These are phyloP conservation scores for Hemistola chrysoprasaria DNA, from an alignment of 2,888 invertebrate species.

Conservation along the genomic window DNA sequence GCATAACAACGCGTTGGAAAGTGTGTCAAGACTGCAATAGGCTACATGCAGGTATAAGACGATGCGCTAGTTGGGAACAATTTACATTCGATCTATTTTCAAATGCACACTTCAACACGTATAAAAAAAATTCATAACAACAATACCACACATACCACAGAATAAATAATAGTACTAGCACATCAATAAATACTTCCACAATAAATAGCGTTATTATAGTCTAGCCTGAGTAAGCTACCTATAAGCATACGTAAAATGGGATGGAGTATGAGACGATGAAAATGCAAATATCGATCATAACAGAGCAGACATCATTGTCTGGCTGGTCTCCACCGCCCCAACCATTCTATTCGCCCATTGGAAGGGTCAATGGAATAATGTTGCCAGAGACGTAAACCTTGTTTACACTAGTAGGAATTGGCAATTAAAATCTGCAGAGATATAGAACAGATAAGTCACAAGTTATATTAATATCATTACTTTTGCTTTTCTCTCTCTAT, in stretches of 20 bases:
- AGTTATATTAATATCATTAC: too few species aligned
- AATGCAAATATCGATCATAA: constrained; percentile 68
- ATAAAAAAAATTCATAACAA: too few species aligned
- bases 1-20: constrained; percentile 77
- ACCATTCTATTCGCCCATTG: constrained; percentile 47
- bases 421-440: not conserved
- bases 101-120: constrained; percentile 47
- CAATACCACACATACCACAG: too few species aligned
- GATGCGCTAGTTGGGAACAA: constrained; percentile 66
- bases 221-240: constrained; percentile 6
- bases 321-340: too few species aligned
- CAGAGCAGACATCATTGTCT: constrained; percentile 60
- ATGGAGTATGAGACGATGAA: constrained; percentile 53
- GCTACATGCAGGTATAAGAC: constrained; percentile 46
- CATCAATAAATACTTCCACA: not conserved
- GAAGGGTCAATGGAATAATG: constrained; percentile 36
- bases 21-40: constrained; percentile 79
- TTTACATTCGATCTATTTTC: constrained; percentile 51
- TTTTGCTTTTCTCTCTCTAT: too few species aligned
- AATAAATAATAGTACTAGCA: too few species aligned
- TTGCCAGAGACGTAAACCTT: too few species aligned
- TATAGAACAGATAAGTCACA: too few species aligned
- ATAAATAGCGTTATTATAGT: constrained; percentile 15
- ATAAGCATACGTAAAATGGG: constrained; percentile 37
- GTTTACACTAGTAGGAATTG: too few species aligned